These are phyloP conservation scores for Lytechinus pictus DNA, from an alignment of 35 echinoderm and acorn worm species.

Conservation along the genomic window DNA sequence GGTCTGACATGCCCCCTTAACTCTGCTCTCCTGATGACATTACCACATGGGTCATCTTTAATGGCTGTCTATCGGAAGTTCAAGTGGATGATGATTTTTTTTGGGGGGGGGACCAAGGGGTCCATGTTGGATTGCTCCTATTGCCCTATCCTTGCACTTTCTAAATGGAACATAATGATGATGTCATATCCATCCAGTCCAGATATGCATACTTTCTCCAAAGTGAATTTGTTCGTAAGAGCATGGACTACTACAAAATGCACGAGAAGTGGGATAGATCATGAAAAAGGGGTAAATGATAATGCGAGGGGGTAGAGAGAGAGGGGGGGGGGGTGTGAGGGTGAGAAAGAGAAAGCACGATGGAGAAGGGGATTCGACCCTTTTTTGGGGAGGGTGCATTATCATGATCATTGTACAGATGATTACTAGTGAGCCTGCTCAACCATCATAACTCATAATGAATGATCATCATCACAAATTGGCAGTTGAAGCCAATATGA, in stretches of 20 bases:
- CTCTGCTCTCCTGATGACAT: background rate
- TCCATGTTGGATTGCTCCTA: background rate
- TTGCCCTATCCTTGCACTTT: background rate
- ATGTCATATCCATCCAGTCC: background rate
- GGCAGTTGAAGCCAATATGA: background rate
- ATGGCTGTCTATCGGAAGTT: background rate
- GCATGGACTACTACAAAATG: background rate
- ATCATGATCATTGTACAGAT: no score
- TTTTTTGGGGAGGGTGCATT: no score
- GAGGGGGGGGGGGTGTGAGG: background rate
- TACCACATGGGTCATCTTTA: slow-evolving; percentile 24
- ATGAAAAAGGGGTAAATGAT: background rate
- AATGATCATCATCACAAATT: background rate
- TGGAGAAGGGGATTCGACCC: background rate
- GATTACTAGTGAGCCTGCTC: no score
- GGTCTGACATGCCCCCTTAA: background rate
- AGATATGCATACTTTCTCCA: slow-evolving; percentile 1
- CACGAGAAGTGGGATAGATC: background rate
- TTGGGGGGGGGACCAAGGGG: background rate
- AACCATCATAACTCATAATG: no score
- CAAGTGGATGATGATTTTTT: background rate
- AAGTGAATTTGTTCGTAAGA: background rate
- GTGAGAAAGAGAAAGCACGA: background rate
- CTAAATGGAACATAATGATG: background rate
- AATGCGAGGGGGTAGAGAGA: background rate